Evolutionary conservation across 2,113 vertebrate genomes (phyloP).

Genomic region (Myanophis thanlyinensis): DNA sequence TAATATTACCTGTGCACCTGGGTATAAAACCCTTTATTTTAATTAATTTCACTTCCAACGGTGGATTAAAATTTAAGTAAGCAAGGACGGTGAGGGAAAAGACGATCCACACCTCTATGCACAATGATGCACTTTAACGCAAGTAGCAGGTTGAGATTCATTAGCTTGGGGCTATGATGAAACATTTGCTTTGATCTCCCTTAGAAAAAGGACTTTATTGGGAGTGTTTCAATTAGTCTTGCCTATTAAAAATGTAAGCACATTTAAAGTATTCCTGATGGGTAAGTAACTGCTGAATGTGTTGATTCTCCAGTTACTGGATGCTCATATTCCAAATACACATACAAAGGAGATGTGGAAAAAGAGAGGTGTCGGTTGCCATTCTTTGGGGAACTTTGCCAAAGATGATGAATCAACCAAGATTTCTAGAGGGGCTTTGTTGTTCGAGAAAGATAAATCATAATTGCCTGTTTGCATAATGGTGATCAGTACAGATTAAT

Average conservation of each 20-base stretch:
- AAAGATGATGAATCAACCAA: slow-evolving; percentile 72
- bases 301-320: slow-evolving; percentile 57
- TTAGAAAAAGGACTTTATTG: slow-evolving; percentile 57
- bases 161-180: slow-evolving; percentile 59
- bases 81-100: slow-evolving; percentile 1
- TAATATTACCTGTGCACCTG: slow-evolving; percentile 21
- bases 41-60: slow-evolving; percentile 28
- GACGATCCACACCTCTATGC: slow-evolving; percentile 47
- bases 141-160: slow-evolving; percentile 57
- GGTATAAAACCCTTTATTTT: slow-evolving; percentile 22
- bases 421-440: slow-evolving; percentile 65
- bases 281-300: slow-evolving; percentile 66
- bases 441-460: slow-evolving; percentile 76
- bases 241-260: slow-evolving; percentile 69
- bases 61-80: slow-evolving; percentile 45
- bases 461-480: slow-evolving; percentile 66
- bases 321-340: slow-evolving; percentile 42
- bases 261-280: slow-evolving; percentile 67
- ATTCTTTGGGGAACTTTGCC: slow-evolving; percentile 61
- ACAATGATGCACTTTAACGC: slow-evolving; percentile 45
- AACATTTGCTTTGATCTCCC: slow-evolving; percentile 65
- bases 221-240: slow-evolving; percentile 67
- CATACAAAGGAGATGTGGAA: slow-evolving; percentile 55
- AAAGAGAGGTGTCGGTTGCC: slow-evolving; percentile 53
- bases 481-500: slow-evolving; percentile 72